Evolutionary conservation across 92 coral and sea anemone genomes (phyloP), one percentile per base, ranked within the genome.

Genomic region (Desmophyllum pertusum): DNA sequence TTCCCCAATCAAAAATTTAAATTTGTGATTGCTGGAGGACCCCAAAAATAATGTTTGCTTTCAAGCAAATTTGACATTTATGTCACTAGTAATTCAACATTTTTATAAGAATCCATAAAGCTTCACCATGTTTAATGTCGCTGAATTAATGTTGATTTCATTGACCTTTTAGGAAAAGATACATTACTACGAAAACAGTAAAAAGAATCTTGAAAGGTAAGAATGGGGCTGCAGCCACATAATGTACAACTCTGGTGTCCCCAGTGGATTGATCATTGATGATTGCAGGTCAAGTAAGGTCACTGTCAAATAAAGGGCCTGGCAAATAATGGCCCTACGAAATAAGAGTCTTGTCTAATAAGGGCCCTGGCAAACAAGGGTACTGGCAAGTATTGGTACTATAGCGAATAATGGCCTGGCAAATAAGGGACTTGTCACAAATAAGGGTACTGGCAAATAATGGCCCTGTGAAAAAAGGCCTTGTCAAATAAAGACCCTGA

Each of bases 121-220:
- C 53, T 37, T 33, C 13, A 37, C 29, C 51, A 6, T n/a, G 21
- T 19, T 41, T 29, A 25, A 1, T 18, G 31, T 43, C 15, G 13
- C 30, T 14, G 30, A 57, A 51, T 36, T 38, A n/a, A 61, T n/a
- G 18, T 70, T 81, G 23, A 30, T 70, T 55, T 8, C 10, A 10
- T 51, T 70, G n/a, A 25, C 1, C 50, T 42, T 65, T 59, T 42
- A 94, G 98, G 98, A 94, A 70, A 92, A 94, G 79, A 93, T 94
- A n/a, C 88, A 86, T 23, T 94, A 92, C 71, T 94, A 88, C 74
- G 91, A 92, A 57, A 89, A 89, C 52, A 94, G 98, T 77, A 87
- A 91, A 82, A 92, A 93, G 71, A 81, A 89, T 39, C 92, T 94
- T 37, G 95, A 89, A 81, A 92, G 98, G 98, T 94, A 82, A 69